Evolutionary conservation across 2,113 vertebrate genomes (phyloP).

Genomic region (Tursiops truncatus): DNA sequence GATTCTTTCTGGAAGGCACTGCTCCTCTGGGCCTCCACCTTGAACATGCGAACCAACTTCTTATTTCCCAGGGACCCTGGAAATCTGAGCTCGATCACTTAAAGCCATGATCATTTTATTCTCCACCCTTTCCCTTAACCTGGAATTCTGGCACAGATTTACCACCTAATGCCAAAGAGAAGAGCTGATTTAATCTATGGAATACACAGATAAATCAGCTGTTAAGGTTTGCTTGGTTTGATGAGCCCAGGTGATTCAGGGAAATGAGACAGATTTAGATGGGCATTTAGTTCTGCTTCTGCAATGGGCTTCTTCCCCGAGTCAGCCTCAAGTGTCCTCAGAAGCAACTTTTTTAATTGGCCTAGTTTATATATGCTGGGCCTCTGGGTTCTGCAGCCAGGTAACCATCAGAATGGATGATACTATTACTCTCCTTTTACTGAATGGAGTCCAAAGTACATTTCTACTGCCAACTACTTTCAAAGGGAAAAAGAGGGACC

Average conservation of each 20-base stretch:
- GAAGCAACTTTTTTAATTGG: background rate
- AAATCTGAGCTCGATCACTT: slow-evolving; percentile 4
- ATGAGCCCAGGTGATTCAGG: background rate
- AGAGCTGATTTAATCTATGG: background rate
- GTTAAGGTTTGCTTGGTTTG: background rate
- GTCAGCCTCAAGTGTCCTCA: background rate
- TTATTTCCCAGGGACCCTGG: background rate
- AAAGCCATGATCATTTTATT: slow-evolving; percentile 27
- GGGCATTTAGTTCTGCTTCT: slow-evolving; percentile 15
- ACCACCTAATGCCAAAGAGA: background rate
- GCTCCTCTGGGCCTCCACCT: background rate
- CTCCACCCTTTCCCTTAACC: background rate
- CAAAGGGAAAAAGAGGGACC: background rate
- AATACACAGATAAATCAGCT: slow-evolving; percentile 26
- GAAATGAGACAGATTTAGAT: background rate
- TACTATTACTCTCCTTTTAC: background rate
- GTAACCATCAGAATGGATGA: background rate
- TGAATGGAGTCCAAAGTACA: background rate
- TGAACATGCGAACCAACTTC: background rate
- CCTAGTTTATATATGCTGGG: background rate
- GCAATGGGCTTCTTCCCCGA: background rate
- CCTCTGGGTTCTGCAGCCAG: background rate
- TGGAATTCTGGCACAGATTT: slow-evolving; percentile 8
- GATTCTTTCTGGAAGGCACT: background rate
- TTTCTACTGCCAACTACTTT: background rate